Conservation (phyloP, 2,113 vertebrate genomes). For the Ibidorhyncha struthersii region DNA sequence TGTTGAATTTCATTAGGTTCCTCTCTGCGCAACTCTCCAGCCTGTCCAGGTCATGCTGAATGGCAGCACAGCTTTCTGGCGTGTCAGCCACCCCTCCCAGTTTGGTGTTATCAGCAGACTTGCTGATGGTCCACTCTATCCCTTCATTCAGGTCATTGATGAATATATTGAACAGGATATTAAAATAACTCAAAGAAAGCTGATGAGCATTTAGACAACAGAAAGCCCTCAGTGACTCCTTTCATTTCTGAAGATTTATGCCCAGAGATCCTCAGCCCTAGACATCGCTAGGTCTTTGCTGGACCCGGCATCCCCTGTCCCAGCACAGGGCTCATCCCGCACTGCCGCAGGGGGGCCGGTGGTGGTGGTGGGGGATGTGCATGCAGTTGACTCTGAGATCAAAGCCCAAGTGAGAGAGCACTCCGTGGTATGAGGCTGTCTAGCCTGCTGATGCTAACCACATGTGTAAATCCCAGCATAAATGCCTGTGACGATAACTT, state of each 20-base stretch:
- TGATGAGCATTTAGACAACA: not conserved
- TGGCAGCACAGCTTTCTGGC: not conserved
- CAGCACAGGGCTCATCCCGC: not conserved
- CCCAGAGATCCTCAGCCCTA: not conserved
- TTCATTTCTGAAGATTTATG: not conserved
- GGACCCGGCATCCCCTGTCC: not conserved
- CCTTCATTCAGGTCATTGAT: not conserved
- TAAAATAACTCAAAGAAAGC: not conserved
- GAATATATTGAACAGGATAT: not conserved
- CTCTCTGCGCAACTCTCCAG: too few relatives aligned
- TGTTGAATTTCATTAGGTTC: too few relatives aligned
- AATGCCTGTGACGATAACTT: not conserved
- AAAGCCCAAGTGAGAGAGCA: not conserved
- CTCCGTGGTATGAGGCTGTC: not conserved
- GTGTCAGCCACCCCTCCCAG: not conserved
- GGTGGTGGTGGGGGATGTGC: not conserved
- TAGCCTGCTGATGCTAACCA: not conserved
- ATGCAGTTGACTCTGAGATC: not conserved
- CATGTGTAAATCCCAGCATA: not conserved
- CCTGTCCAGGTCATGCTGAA: not conserved
- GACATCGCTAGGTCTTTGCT: not conserved
- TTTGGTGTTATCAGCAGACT: not conserved
- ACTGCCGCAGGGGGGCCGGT: accelerated
- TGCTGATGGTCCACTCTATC: not conserved
- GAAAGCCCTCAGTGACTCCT: not conserved